These are phyloP conservation scores for Ictidomys tridecemlineatus DNA, from an alignment of 2,113 vertebrate genomes.

Conservation along the genomic window DNA sequence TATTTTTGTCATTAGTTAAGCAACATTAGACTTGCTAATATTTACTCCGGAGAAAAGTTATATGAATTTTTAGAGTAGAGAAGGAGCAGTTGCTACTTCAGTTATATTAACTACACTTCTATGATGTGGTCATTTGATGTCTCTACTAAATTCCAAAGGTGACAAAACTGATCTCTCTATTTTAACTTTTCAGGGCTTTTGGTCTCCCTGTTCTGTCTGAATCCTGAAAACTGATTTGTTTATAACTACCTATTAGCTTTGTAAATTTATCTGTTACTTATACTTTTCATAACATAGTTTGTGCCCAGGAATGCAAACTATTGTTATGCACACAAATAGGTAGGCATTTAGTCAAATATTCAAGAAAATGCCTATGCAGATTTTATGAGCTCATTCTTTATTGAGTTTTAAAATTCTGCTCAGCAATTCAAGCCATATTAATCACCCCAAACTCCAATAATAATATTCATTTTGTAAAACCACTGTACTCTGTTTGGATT, in stretches of 20 bases:
- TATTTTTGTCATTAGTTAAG: too few species aligned
- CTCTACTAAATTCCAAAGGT: too few species aligned
- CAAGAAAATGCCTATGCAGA: neutral
- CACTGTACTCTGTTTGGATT: neutral
- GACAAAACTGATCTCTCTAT: too few species aligned
- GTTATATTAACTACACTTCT: too few species aligned
- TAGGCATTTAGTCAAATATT: neutral
- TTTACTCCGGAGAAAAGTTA: too few species aligned
- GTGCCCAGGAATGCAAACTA: neutral
- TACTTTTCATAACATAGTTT: neutral
- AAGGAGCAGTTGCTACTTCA: too few species aligned
- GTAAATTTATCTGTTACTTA: neutral
- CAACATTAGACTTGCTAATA: too few species aligned
- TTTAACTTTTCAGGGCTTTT: neutral
- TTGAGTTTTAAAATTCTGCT: neutral
- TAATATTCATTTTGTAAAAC: neutral
- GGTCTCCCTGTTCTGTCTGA: neutral
- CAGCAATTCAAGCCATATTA: neutral
- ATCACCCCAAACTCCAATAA: neutral
- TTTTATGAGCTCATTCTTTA: neutral
- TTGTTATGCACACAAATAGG: neutral
- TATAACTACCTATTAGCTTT: neutral
- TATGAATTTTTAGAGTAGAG: too few species aligned
- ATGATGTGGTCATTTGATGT: too few species aligned
- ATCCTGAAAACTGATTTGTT: neutral